A percentile compares a stretch with the other conserved stretches of the same genome.
Conservation (phyloP, 2,113 vertebrate species). For the Promerops cafer region DNA sequence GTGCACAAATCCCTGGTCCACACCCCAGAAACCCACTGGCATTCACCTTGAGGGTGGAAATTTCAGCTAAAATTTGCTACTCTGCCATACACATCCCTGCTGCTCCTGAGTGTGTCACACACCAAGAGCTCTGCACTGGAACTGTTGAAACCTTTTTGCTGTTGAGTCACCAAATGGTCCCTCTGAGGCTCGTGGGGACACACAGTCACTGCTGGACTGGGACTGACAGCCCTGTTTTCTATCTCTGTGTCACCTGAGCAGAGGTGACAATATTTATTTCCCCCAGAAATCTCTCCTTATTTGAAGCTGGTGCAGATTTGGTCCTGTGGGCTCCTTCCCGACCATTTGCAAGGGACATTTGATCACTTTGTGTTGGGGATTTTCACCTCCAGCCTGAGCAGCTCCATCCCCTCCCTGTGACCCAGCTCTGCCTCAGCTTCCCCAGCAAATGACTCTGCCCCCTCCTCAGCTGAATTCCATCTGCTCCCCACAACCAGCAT, state of each 20-base stretch:
- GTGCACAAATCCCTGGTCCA: neutral
- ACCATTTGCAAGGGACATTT: neutral
- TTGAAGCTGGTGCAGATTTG: neutral
- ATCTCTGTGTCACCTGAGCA: neutral
- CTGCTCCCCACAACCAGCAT: neutral
- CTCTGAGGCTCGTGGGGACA: neutral
- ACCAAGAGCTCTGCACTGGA: neutral
- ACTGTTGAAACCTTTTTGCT: neutral
- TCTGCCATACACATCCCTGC: neutral
- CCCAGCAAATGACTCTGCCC: neutral
- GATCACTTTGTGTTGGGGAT: neutral
- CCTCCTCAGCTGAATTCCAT: neutral
- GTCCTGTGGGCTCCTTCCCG: neutral
- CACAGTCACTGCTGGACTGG: neutral
- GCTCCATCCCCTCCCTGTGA: neutral
- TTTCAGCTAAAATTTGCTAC: neutral
- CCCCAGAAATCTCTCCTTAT: neutral
- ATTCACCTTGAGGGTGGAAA: neutral
- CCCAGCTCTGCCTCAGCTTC: neutral
- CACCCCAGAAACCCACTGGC: neutral
- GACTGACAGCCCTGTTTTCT: neutral
- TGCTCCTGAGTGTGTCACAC: neutral
- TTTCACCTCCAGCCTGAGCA: neutral
- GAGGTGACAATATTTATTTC: neutral
- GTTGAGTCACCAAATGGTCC: neutral